Base-by-base conservation (phyloP, 2,888 invertebrate genomes). In the Drosophila aldrichi region DNA sequence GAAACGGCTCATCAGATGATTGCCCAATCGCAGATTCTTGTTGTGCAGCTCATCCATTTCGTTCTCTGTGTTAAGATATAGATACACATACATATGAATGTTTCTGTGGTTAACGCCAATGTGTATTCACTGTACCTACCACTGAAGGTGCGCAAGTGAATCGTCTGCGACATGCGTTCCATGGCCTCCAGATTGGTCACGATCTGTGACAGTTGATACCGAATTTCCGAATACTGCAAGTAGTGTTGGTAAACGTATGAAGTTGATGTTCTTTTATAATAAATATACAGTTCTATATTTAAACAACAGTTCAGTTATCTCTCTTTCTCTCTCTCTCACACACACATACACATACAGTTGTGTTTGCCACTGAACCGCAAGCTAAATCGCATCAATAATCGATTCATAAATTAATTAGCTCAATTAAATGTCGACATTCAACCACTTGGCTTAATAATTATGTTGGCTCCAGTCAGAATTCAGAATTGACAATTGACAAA, bases 11-110 rank as follows among this genome's bases (percentile, higher is more conserved):
- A 93, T 92, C 55, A 93, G 79, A 57, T 89, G 84, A 70, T 92
- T 92, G 29, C 92, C 92, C 58, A 92, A 70, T n/a, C 90, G 90
- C 36, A 93, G 78, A 73, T 93, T 93, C 68, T 91, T 89, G 64
- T 88, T 91, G 34, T 92, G 91, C 59, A 93, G 71, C 40, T 91
- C 91, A 74, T 92, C 92, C 83, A 93, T 90, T 84, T 92, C 93
- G 65, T 91, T 92, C 71, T 92, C 92, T 71, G 34, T 29, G 4
- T 6, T 0, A 1, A 4, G 10, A 7, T 14, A 36, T 20, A 43
- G 3, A 22, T 22, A 22, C 20, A 22, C 2, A 1, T 40, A 18
- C 0, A 18, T 10, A 6, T 38, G 16, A 29, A 0, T 29, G 8
- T 8, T 1, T 29, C 8, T 29, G 29, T 8, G 1, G 16, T 38